Conservation (phyloP, 2,113 vertebrate genomes). For the Marmota flaviventris region DNA sequence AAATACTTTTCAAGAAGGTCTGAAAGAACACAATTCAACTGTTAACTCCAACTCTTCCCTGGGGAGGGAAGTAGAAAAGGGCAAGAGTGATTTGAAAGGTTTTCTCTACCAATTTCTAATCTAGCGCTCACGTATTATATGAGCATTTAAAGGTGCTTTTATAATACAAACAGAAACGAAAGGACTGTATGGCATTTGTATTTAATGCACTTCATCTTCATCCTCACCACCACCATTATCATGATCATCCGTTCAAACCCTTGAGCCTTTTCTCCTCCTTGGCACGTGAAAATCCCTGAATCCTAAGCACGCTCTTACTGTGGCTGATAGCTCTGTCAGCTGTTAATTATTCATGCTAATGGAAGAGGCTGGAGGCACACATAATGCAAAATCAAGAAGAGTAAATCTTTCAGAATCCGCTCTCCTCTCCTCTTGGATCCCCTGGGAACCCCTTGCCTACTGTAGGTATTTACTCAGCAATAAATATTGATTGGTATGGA, state of each 20-base stretch:
- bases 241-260: slow-evolving; percentile 52
- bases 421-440: slow-evolving; percentile 57
- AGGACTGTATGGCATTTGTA: background rate
- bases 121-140: background rate
- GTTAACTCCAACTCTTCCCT: slow-evolving; percentile 16
- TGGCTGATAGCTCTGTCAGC: slow-evolving; percentile 69
- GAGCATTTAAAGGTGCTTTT: slow-evolving; percentile 58
- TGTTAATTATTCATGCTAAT: slow-evolving; percentile 85
- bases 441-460: slow-evolving; percentile 66
- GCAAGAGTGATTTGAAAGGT: background rate
- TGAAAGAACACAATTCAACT: slow-evolving; percentile 44
- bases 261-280: slow-evolving; percentile 68
- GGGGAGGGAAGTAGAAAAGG: background rate
- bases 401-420: slow-evolving; percentile 75
- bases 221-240: slow-evolving; percentile 22
- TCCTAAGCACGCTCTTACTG: slow-evolving; percentile 69
- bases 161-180: slow-evolving; percentile 57
- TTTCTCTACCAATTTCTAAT: slow-evolving; percentile 53
- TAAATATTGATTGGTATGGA: slow-evolving; percentile 75
- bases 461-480: slow-evolving; percentile 80
- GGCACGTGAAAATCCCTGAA: slow-evolving; percentile 64
- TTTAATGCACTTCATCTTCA: slow-evolving; percentile 45
- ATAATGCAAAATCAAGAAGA: slow-evolving; percentile 79
- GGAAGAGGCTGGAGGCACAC: slow-evolving; percentile 77
- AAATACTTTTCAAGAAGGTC: slow-evolving; percentile 26